A percentile compares a stretch with the other conserved stretches of the same genome.
Conservation (phyloP, 2,797 vertebrate genomes). For the Aratinga solstitialis region DNA sequence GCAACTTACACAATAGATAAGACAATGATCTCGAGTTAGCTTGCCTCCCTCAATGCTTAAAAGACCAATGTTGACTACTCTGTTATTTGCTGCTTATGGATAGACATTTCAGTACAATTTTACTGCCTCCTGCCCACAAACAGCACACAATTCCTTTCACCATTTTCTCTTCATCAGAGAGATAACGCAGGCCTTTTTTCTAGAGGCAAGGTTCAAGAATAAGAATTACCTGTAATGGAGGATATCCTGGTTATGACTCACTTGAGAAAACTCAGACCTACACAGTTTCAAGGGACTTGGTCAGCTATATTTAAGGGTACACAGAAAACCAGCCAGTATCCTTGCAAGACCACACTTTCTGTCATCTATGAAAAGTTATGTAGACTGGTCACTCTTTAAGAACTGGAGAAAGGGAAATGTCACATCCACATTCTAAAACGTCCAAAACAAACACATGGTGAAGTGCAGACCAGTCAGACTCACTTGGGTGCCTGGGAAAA, state of each 20-base stretch:
- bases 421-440: neutral
- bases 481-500: neutral
- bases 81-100: neutral
- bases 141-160: neutral
- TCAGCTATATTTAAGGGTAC: neutral
- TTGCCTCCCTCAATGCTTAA: neutral
- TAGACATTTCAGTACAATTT: neutral
- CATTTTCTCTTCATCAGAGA: neutral
- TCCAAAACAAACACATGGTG: neutral
- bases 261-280: neutral
- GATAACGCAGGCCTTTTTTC: neutral
- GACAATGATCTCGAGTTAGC: neutral
- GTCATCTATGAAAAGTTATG: neutral
- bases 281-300: neutral
- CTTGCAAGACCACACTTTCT: neutral
- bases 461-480: neutral
- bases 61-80: neutral
- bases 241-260: neutral
- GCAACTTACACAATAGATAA: neutral
- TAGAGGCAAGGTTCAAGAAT: neutral
- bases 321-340: neutral
- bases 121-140: neutral
- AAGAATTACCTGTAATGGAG: neutral
- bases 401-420: neutral
- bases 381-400: neutral